These are phyloP conservation scores for Ephestia elutella DNA, from an alignment of 1,140 invertebrate species.

Conservation along the genomic window DNA sequence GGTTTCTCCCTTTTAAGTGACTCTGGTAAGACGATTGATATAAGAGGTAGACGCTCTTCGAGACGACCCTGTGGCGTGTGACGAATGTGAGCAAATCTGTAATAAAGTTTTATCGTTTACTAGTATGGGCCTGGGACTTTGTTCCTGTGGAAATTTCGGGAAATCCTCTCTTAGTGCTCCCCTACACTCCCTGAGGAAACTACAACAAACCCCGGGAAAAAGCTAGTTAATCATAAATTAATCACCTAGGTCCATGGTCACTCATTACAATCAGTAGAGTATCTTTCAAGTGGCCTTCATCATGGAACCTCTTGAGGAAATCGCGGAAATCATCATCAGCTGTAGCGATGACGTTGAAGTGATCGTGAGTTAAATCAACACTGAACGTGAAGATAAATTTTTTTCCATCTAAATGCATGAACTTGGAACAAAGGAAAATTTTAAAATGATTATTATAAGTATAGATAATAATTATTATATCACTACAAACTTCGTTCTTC, in stretches of 20 bases:
- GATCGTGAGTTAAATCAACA: conserved; percentile 90
- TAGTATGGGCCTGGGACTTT: too few relatives aligned
- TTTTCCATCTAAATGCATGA: conserved; percentile 75
- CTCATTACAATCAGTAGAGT: conserved; percentile 90
- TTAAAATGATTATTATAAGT: too few relatives aligned
- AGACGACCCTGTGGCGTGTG: conserved; percentile 89
- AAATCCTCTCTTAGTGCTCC: too few relatives aligned
- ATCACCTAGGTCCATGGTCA: conserved; percentile 89
- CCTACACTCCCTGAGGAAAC: too few relatives aligned
- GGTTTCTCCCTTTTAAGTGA: conserved; percentile 79
- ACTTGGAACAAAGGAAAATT: conserved; percentile 59
- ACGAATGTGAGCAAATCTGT: too few relatives aligned
- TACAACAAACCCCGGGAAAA: too few relatives aligned
- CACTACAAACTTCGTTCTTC: too few relatives aligned
- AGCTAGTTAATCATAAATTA: too few relatives aligned
- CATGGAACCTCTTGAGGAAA: conserved; percentile 78
- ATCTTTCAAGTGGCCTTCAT: conserved; percentile 80
- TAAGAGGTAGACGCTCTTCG: conserved; percentile 91
- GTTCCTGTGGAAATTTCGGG: too few relatives aligned
- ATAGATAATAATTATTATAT: too few relatives aligned
- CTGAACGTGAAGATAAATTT: conserved; percentile 92
- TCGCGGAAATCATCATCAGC: conserved; percentile 83
- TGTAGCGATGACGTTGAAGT: conserved; percentile 84
- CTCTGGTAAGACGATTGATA: conserved; percentile 81
- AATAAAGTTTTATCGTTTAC: too few relatives aligned